phyloP scores from a whole-genome alignment of 2,888 invertebrate genomes.

The Hemistola chrysoprasaria region DNA sequence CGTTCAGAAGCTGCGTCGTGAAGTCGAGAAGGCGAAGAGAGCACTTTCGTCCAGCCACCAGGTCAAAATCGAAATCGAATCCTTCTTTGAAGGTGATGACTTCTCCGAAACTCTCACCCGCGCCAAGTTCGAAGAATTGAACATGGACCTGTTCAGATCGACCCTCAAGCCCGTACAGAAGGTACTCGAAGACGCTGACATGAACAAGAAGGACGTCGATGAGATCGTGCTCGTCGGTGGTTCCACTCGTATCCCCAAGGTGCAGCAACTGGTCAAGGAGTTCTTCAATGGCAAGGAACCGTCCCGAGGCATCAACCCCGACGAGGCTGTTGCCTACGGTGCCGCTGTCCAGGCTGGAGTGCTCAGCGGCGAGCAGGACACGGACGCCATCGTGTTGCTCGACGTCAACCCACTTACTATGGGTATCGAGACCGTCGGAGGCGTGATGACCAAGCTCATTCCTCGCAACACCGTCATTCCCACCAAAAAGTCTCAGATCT shows the following conservation, averaged over 20 bases:
- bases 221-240: slow-evolving; percentile 99
- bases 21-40: slow-evolving; percentile 98
- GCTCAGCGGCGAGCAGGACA: slow-evolving; percentile 97
- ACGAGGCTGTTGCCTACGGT: slow-evolving; percentile 99
- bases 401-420: slow-evolving; percentile 99
- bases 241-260: slow-evolving; percentile 99
- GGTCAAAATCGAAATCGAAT: slow-evolving; percentile 99
- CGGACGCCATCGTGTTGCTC: slow-evolving; percentile 96
- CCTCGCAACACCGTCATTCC: slow-evolving; percentile 99
- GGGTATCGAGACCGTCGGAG: slow-evolving; percentile 99
- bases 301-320: slow-evolving; percentile 98
- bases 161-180: slow-evolving; percentile 98
- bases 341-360: slow-evolving; percentile 99
- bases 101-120: slow-evolving; percentile 99
- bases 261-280: slow-evolving; percentile 95
- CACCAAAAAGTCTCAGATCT: slow-evolving; percentile 99
- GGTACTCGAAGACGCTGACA: slow-evolving; percentile 98
- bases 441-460: slow-evolving; percentile 99
- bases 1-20: slow-evolving; percentile 97
- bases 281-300: slow-evolving; percentile 99
- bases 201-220: slow-evolving; percentile 98
- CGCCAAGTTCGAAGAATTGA: slow-evolving; percentile 99
- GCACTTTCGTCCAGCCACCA: slow-evolving; percentile 97
- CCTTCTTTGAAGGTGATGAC: slow-evolving; percentile 98
- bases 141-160: slow-evolving; percentile 95